A percentile compares a stretch with the other conserved stretches of the same genome.
Evolutionary conservation across 2,797 vertebrate species (phyloP).

Genomic region (Diplodus sargus): DNA sequence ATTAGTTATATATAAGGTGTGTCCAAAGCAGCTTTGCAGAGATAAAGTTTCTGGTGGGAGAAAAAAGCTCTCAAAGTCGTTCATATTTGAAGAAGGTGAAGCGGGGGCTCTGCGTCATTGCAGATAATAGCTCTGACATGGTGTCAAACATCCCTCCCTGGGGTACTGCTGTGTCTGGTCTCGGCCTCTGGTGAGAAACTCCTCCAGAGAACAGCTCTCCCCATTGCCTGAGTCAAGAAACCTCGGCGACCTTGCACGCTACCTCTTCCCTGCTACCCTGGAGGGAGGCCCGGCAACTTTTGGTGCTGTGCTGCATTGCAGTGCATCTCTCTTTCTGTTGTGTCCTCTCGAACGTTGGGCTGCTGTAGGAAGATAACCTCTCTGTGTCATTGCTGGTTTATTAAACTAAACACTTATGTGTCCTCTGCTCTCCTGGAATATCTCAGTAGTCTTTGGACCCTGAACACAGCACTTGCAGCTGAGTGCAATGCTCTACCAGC

Average conservation of each 20-base stretch:
- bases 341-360: constrained; percentile 50
- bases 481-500: constrained; percentile 26
- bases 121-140: constrained; percentile 34
- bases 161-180: constrained; percentile 25
- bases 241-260: constrained; percentile 53
- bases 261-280: constrained; percentile 47
- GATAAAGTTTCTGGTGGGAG: neutral
- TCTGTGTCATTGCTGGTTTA: constrained; percentile 56
- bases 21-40: neutral
- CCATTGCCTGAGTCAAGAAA: constrained; percentile 36
- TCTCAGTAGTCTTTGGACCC: constrained; percentile 31
- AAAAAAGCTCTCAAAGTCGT: neutral
- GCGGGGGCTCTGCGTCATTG: constrained; percentile 18
- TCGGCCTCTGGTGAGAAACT: constrained; percentile 21
- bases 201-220: constrained; percentile 31
- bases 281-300: constrained; percentile 43
- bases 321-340: constrained; percentile 50
- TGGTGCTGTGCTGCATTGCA: constrained; percentile 69
- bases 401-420: constrained; percentile 43
- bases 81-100: constrained; percentile 3
- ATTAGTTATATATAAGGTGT: too few species aligned
- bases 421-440: constrained; percentile 43
- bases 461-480: constrained; percentile 20
- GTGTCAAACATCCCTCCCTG: constrained; percentile 25
- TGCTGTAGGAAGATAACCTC: constrained; percentile 66